Evolutionary conservation across 2,888 invertebrate species (phyloP).

Genomic region (Lepidonotus clava): DNA sequence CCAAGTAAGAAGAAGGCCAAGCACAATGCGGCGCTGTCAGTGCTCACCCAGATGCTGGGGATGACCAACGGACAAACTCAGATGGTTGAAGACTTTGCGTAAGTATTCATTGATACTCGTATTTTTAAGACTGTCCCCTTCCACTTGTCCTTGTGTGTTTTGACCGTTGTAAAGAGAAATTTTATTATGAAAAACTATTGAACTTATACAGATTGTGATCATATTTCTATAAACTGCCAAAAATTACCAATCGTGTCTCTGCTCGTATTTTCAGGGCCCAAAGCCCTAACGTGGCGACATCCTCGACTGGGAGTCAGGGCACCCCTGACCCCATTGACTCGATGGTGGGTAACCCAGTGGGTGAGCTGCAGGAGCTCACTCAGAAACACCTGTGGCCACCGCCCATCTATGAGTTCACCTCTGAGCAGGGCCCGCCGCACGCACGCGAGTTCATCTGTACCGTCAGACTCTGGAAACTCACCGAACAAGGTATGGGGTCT

Average conservation of each 20-base stretch:
- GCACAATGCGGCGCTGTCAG: constrained; percentile 95
- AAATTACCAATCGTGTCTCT: too few relatives aligned
- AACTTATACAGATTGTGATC: too few relatives aligned
- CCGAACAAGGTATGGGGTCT: constrained; percentile 84
- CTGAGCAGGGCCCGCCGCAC: constrained; percentile 93
- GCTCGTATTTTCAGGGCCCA: not conserved
- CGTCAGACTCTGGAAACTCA: constrained; percentile 91
- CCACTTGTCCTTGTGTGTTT: too few relatives aligned
- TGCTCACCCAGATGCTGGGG: constrained; percentile 87
- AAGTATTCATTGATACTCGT: too few relatives aligned
- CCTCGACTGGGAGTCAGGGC: not conserved
- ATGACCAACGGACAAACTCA: constrained; percentile 68
- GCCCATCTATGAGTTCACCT: constrained; percentile 93
- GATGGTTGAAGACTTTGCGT: constrained; percentile 56
- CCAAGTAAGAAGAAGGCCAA: constrained; percentile 98
- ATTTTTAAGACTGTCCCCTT: too few relatives aligned
- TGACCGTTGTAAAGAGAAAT: too few relatives aligned
- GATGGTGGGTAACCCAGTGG: constrained; percentile 88
- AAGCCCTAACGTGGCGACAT: not conserved
- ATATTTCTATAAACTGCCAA: too few relatives aligned
- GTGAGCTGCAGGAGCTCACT: constrained; percentile 94
- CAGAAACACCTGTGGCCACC: constrained; percentile 98
- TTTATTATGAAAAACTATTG: too few relatives aligned
- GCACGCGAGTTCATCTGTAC: constrained; percentile 96
- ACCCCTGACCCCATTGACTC: constrained; percentile 47